phyloP scores from a whole-genome alignment of 2,888 invertebrate species.

The Enchytraeus crypticus region DNA sequence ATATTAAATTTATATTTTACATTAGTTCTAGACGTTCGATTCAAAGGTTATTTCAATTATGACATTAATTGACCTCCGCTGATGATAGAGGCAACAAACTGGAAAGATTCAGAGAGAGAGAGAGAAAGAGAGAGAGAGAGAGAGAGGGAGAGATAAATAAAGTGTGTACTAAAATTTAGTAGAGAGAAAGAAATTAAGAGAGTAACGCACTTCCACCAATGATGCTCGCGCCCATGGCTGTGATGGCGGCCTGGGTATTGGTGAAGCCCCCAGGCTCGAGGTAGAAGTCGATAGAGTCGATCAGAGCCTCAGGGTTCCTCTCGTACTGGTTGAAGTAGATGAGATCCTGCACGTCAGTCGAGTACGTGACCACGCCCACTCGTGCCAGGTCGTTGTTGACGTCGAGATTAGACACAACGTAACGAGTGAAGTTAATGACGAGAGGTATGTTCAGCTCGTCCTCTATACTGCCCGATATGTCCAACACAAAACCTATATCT shows the following conservation, averaged over 20 bases:
- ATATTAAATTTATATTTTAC: no score
- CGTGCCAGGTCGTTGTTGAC: slow-evolving; percentile 39
- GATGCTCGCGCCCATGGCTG: slow-evolving; percentile 6
- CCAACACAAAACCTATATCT: slow-evolving; percentile 27
- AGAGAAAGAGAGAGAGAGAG: no score
- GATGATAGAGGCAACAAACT: no score
- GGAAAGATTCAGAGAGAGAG: no score
- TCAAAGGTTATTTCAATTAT: no score
- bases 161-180: no score
- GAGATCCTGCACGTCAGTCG: slow-evolving; percentile 39
- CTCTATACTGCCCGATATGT: slow-evolving; percentile 37
- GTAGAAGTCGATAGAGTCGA: slow-evolving; percentile 23
- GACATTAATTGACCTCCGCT: no score
- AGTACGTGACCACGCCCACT: slow-evolving; percentile 44
- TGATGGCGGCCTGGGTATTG: slow-evolving; percentile 26
- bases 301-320: slow-evolving; percentile 17
- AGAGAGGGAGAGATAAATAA: no score
- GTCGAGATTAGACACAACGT: slow-evolving; percentile 40
- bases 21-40: no score
- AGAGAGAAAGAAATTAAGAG: no score
- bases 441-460: slow-evolving; percentile 13
- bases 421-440: slow-evolving; percentile 37
- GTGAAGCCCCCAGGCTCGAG: slow-evolving; percentile 20
- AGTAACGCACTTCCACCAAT: slow-evolving; percentile 8
- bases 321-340: slow-evolving; percentile 33